Evolutionary conservation across 2,888 invertebrate species (phyloP), one percentile per base, ranked within the genome.

Genomic region (Anorthoa munda): DNA sequence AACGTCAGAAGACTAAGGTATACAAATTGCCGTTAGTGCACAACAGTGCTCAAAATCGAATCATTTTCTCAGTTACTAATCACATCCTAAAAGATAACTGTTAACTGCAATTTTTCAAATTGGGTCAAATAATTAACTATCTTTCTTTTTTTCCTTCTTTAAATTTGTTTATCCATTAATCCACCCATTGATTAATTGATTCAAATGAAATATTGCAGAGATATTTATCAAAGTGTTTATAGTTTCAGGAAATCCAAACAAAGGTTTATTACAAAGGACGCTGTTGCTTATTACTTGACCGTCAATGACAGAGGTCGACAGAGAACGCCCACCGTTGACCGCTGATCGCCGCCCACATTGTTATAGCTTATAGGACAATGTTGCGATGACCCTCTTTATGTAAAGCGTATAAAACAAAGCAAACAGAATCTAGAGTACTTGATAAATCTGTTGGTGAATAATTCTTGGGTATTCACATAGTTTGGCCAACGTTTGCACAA

Each of bases 291-390:
- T n/a, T 50, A 23, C n/a, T 45, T 56, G 13, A 11, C 48, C 45
- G 66, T 55, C 79, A 72, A 55, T 46, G 55, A 12, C 66, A 72
- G 79, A 48, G 63, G 39, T 59, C 55, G 5, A n/a, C 51, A 26
- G n/a, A 21, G 23, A 26, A 26, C 81, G 75, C 69, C 75, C 56
- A 69, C 61, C 17, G 23, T 66, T 58, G 75, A 66, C 75, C 61
- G n/a, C 45, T 31, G 56, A 69, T 66, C 66, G 11, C 17, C 58
- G 31, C 53, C 69, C 9, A 59, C 67, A 23, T 17, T n/a, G 55
- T 68, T 51, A 13, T 21, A 68, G 56, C 77, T 56, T 77, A 58
- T 48, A 61, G 26, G 31, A 61, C 68, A 17, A 61, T 45, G 45
- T 68, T 55, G 21, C 13, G 21, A 58, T 70, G 26, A 78, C 31